A percentile compares a stretch with the other conserved stretches of the same genome.
These are phyloP conservation scores for Epizoanthus fatuus DNA, from an alignment of 92 coral and sea anemone species.

Conservation along the genomic window DNA sequence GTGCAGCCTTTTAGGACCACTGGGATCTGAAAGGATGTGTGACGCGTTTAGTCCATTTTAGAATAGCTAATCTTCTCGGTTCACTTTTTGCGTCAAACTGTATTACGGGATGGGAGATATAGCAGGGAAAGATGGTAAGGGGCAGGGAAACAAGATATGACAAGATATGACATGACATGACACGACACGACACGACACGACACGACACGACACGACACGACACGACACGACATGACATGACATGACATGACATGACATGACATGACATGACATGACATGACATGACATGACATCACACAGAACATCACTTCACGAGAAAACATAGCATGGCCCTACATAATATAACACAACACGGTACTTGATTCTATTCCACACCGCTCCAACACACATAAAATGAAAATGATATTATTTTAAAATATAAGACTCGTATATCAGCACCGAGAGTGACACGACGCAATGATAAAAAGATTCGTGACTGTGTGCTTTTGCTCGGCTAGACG, in stretches of 20 bases:
- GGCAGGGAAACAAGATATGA: not conserved
- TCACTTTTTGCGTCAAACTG: not conserved
- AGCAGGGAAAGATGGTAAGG: not conserved
- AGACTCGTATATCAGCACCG: too few relatives aligned
- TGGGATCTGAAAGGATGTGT: conserved; percentile 63
- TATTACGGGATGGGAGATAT: not conserved
- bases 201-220: too few relatives aligned
- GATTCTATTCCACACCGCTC: too few relatives aligned
- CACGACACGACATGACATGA: not conserved
- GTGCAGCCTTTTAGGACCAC: conserved; percentile 87
- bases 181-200: too few relatives aligned
- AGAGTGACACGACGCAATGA: too few relatives aligned
- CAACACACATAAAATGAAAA: too few relatives aligned
- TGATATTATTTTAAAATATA: too few relatives aligned
- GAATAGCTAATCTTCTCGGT: too few relatives aligned
- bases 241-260: not conserved
- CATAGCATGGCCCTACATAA: not conserved
- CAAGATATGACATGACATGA: not conserved
- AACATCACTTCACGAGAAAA: not conserved
- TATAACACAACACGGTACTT: not conserved
- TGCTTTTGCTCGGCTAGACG: too few relatives aligned
- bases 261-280: not conserved
- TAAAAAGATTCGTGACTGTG: too few relatives aligned
- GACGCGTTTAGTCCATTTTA: not conserved
- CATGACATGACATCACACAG: not conserved